Conservation (phyloP, 2,888 invertebrate species). For the Pollenia amentaria region DNA sequence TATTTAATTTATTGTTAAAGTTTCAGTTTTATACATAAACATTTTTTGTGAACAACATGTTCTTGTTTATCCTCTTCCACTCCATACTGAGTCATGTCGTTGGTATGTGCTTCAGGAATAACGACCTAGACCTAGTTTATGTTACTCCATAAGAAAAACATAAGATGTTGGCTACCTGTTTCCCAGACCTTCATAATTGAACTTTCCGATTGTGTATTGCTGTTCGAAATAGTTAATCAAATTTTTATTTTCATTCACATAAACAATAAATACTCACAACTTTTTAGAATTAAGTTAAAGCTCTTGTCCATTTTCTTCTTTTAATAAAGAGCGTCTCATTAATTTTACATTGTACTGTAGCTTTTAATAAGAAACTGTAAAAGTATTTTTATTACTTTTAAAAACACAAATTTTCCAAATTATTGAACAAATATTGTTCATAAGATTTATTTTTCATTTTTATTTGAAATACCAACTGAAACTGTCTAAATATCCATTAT, state of each 20-base stretch:
- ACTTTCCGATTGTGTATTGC: constrained; percentile 21
- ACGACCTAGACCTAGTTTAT: constrained; percentile 43
- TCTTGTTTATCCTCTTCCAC: neutral
- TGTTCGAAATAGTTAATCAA: neutral
- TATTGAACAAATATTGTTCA: too few relatives aligned
- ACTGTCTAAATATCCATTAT: neutral
- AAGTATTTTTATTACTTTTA: too few relatives aligned
- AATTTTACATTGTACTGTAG: too few relatives aligned
- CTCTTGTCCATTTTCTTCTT: too few relatives aligned
- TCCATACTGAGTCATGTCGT: neutral
- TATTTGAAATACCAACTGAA: neutral
- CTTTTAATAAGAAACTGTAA: too few relatives aligned
- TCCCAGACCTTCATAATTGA: constrained; percentile 43
- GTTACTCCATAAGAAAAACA: neutral
- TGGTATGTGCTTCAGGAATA: constrained; percentile 20
- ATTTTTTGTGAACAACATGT: too few relatives aligned
- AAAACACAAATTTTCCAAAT: too few relatives aligned
- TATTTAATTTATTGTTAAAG: constrained; percentile 59
- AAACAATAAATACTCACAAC: too few relatives aligned
- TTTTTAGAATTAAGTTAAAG: too few relatives aligned
- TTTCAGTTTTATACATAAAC: neutral
- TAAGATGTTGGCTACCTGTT: neutral
- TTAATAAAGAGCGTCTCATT: too few relatives aligned
- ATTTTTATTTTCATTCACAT: too few relatives aligned
- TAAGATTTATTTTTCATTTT: too few relatives aligned